Percentiles rank a stretch among this genome's conserved stretches.
Evolutionary conservation across 2,888 invertebrate genomes (phyloP).

Genomic region (Lepas anatifera): DNA sequence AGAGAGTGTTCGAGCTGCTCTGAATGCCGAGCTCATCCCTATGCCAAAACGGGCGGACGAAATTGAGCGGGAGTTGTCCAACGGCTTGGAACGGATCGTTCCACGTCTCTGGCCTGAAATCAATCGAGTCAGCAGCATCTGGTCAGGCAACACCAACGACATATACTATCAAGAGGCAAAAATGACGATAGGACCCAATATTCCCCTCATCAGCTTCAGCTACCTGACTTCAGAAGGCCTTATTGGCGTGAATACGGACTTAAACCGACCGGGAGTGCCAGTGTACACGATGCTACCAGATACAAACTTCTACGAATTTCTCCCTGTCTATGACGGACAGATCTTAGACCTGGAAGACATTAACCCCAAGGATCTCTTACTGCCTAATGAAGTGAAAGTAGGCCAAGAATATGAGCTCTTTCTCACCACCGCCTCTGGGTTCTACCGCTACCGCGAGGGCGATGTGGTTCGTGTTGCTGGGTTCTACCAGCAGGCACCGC

Average conservation of each 20-base stretch:
- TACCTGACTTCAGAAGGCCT: slow-evolving; percentile 33
- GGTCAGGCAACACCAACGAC: slow-evolving; percentile 30
- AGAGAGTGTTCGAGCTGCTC: not conserved
- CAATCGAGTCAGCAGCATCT: slow-evolving; percentile 2
- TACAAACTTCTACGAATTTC: slow-evolving; percentile 33
- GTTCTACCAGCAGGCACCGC: slow-evolving; percentile 29
- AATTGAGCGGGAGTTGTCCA: slow-evolving; percentile 27
- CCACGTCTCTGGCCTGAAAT: not conserved
- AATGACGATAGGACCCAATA: slow-evolving; percentile 23
- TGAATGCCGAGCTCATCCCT: not conserved
- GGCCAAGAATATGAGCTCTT: slow-evolving; percentile 31
- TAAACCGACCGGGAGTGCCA: slow-evolving; percentile 15
- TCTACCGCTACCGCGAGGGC: slow-evolving; percentile 32
- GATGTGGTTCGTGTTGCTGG: slow-evolving; percentile 32
- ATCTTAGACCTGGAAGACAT: not conserved
- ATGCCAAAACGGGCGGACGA: slow-evolving; percentile 28
- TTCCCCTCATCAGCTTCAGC: slow-evolving; percentile 31
- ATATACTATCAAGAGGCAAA: slow-evolving; percentile 27
- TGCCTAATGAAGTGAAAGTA: slow-evolving; percentile 26
- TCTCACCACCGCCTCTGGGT: slow-evolving; percentile 31
- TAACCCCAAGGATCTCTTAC: not conserved
- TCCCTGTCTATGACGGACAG: slow-evolving; percentile 27
- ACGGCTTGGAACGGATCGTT: slow-evolving; percentile 24
- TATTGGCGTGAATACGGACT: slow-evolving; percentile 27
- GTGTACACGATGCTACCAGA: slow-evolving; percentile 28